These are phyloP conservation scores for Meriones unguiculatus DNA, from an alignment of 2,113 vertebrate genomes.

Conservation along the genomic window DNA sequence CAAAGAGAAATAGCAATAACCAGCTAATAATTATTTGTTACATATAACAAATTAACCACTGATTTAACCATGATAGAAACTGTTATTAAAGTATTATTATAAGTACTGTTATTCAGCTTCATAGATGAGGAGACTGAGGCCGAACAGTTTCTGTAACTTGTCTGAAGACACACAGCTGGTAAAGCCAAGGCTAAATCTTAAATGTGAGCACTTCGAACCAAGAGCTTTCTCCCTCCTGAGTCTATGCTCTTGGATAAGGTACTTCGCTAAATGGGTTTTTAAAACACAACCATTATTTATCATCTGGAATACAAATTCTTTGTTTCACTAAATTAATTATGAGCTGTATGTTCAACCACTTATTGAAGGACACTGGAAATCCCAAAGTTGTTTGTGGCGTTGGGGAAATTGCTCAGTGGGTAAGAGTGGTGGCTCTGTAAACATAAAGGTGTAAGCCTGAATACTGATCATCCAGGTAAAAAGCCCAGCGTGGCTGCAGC, in stretches of 20 bases:
- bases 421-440: not conserved
- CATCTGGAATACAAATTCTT: not conserved
- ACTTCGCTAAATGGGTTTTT: not conserved
- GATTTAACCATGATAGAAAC: not conserved
- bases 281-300: not conserved
- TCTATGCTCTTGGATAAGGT: not conserved
- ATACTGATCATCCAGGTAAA: not conserved
- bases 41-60: not conserved
- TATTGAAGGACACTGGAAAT: not conserved
- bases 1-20: not conserved
- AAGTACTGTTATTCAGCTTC: not conserved
- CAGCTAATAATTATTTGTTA: not conserved
- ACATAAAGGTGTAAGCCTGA: not conserved
- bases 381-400: not conserved
- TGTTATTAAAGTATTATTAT: too few relatives aligned
- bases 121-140: not conserved
- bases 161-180: not conserved
- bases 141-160: not conserved
- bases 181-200: not conserved
- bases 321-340: slow-evolving; percentile 36
- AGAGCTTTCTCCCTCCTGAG: not conserved
- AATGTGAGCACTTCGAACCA: not conserved
- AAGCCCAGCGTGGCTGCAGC: not conserved
- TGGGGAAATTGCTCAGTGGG: not conserved
- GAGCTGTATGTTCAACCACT: not conserved